Evolutionary conservation across 2,888 invertebrate genomes (phyloP).

Genomic region (Coenonympha glycerion): DNA sequence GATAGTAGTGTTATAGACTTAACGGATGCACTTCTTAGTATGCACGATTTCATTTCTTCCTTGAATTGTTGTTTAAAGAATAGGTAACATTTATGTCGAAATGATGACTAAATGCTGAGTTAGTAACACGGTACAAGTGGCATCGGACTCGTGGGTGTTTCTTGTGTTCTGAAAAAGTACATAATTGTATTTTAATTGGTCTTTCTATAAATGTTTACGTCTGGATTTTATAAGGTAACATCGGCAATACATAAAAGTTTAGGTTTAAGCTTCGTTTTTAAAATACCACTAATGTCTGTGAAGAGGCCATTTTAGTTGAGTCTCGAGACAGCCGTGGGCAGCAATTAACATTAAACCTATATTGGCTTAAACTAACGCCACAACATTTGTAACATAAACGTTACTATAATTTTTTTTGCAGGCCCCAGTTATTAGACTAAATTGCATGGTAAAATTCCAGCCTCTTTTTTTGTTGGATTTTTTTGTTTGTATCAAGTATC

Average conservation of each 20-base stretch:
- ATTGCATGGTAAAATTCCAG: conserved; percentile 16
- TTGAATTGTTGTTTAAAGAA: background rate
- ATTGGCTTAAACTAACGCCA: conserved; percentile 15
- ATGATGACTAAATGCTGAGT: background rate
- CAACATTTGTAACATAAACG: too few species aligned
- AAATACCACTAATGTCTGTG: conserved; percentile 7
- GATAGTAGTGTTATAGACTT: too few species aligned
- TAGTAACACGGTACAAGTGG: background rate
- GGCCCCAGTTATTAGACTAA: conserved; percentile 16
- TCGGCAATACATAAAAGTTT: conserved; percentile 1
- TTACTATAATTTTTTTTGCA: background rate
- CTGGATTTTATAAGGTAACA: conserved; percentile 3
- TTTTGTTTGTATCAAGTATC: conserved; percentile 21
- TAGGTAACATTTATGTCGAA: background rate
- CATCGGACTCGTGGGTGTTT: background rate
- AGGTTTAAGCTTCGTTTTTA: conserved; percentile 1
- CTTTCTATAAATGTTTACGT: background rate
- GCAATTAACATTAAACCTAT: conserved; percentile 23
- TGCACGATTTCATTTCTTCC: background rate
- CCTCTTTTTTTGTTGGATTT: conserved; percentile 16
- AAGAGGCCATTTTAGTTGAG: conserved; percentile 13
- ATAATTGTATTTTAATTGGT: conserved; percentile 4
- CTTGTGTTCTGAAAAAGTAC: background rate
- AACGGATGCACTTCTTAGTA: background rate
- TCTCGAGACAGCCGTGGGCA: conserved; percentile 13